These are phyloP conservation scores for Planococcus citri DNA, from an alignment of 1,140 invertebrate species.

Conservation along the genomic window DNA sequence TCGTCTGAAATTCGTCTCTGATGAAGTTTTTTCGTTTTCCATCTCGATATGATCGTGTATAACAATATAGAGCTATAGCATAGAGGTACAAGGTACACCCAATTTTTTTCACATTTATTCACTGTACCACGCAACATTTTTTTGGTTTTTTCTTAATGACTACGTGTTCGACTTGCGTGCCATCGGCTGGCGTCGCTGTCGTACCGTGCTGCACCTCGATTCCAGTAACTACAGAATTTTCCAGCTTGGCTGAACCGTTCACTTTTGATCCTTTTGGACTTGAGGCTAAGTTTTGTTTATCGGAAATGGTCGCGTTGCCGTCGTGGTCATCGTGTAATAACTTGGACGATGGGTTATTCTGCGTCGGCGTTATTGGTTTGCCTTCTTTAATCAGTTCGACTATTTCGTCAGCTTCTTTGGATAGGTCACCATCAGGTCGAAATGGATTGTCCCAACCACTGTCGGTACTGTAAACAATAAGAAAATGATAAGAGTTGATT, in stretches of 20 bases:
- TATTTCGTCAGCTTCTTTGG: conserved; percentile 88
- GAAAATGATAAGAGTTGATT: background rate
- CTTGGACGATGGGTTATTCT: conserved; percentile 32
- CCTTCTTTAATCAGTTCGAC: conserved; percentile 85
- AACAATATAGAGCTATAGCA: no score
- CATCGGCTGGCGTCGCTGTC: conserved; percentile 40
- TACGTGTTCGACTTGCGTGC: conserved; percentile 67
- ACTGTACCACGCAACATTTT: conserved; percentile 74
- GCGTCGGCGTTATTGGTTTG: conserved; percentile 63
- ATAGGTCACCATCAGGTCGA: conserved; percentile 86
- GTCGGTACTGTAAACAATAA: conserved; percentile 61
- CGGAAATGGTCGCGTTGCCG: conserved; percentile 28
- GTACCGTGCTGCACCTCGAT: conserved; percentile 24
- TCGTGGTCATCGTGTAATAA: conserved; percentile 34
- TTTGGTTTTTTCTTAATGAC: conserved; percentile 80
- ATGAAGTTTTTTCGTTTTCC: no score
- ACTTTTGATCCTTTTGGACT: conserved; percentile 34
- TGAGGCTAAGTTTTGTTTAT: conserved; percentile 30
- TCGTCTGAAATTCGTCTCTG: no score
- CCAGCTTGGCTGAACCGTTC: conserved; percentile 32
- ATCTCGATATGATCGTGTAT: no score
- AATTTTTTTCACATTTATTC: no score
- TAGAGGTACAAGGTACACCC: no score
- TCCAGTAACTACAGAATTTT: conserved; percentile 28
- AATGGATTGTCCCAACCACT: conserved; percentile 95